Conservation (phyloP, 2,113 vertebrate species). For the Callospermophilus lateralis region DNA sequence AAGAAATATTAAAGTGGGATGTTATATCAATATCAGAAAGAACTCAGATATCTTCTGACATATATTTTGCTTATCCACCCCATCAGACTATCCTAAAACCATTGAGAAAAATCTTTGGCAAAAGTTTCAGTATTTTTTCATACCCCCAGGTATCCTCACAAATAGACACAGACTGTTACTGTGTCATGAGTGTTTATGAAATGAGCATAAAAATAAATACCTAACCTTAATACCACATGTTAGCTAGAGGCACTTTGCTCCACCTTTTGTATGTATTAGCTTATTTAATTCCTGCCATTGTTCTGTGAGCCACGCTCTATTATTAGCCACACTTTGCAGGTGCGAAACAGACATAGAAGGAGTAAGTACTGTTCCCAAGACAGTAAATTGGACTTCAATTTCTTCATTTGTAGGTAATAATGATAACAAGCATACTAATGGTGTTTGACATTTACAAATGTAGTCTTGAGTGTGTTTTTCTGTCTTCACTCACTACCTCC, state of each 20-base stretch:
- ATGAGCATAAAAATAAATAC: not conserved
- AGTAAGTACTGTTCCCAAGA: not conserved
- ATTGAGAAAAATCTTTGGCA: slow-evolving; percentile 26
- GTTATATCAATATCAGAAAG: not conserved
- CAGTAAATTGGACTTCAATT: not conserved
- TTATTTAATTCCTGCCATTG: not conserved
- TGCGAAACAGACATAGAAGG: not conserved
- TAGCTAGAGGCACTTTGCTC: not conserved
- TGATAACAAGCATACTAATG: not conserved
- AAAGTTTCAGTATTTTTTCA: slow-evolving; percentile 5
- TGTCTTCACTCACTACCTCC: not conserved
- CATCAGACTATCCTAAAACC: not conserved
- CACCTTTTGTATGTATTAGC: not conserved
- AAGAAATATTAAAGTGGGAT: not conserved
- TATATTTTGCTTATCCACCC: not conserved
- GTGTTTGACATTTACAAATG: not conserved
- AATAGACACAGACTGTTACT: not conserved
- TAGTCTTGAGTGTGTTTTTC: not conserved
- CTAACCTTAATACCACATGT: not conserved
- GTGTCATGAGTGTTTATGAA: not conserved
- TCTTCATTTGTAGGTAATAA: not conserved
- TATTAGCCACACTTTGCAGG: not conserved
- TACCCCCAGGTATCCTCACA: not conserved
- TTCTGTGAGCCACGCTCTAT: not conserved
- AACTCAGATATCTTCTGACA: slow-evolving; percentile 29